Conservation (phyloP, 1,140 invertebrate species). For the Phenacoccus solenopsis region DNA sequence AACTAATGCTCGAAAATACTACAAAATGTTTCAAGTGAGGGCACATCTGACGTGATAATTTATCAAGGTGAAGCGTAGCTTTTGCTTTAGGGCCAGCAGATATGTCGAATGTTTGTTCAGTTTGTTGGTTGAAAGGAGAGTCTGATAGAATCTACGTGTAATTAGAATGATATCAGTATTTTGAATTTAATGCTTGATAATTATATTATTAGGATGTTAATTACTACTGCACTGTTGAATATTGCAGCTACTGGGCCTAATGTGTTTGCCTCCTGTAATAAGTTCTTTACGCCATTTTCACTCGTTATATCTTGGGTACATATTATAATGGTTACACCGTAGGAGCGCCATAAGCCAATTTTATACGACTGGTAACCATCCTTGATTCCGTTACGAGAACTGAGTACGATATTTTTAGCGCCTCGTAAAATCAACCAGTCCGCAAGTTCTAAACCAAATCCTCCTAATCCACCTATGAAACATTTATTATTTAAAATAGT, state of each 20-base stretch:
- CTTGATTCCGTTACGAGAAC: constrained; percentile 21
- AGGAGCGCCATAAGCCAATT: constrained; percentile 15
- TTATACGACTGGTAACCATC: constrained; percentile 22
- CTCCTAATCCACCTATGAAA: constrained; percentile 30
- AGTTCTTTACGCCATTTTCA: constrained; percentile 13
- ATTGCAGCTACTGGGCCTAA: constrained; percentile 19
- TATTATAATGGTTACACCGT: constrained; percentile 12
- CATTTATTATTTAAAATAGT: too few relatives aligned
- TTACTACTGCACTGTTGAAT: constrained; percentile 21
- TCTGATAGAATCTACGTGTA: too few relatives aligned
- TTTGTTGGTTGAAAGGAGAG: too few relatives aligned
- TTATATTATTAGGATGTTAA: too few relatives aligned
- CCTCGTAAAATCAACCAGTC: constrained; percentile 20
- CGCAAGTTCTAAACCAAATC: constrained; percentile 21
- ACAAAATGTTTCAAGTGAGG: too few relatives aligned
- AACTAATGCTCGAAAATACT: too few relatives aligned
- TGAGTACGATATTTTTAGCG: constrained; percentile 19
- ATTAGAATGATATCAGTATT: too few relatives aligned
- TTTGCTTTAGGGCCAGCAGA: too few relatives aligned
- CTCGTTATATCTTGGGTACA: constrained; percentile 18
- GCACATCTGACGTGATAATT: too few relatives aligned
- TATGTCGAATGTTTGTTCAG: too few relatives aligned
- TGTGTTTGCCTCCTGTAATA: neutral
- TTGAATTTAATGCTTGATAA: too few relatives aligned
- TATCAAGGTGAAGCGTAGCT: too few relatives aligned